phyloP scores from a whole-genome alignment of 1,140 invertebrate genomes.

The Wasmannia auropunctata region DNA sequence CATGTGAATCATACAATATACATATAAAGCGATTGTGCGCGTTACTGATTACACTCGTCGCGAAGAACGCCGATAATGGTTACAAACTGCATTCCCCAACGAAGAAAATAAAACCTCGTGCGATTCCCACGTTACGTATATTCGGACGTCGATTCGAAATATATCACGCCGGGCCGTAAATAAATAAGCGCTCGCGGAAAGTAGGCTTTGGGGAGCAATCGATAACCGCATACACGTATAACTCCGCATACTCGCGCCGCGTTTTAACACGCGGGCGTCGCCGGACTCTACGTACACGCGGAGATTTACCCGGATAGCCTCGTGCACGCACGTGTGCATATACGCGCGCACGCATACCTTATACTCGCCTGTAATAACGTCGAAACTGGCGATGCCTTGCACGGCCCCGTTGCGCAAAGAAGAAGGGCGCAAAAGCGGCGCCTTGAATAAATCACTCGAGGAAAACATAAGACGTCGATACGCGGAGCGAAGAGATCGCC shows the following conservation, averaged over 20 bases:
- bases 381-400: neutral
- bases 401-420: slow-evolving; percentile 17
- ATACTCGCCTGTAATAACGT: neutral
- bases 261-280: slow-evolving; percentile 32
- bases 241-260: neutral
- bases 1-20: neutral
- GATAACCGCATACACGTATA: slow-evolving; percentile 49
- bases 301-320: slow-evolving; percentile 12
- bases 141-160: slow-evolving; percentile 4
- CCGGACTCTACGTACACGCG: slow-evolving; percentile 4
- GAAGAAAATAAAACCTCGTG: slow-evolving; percentile 15
- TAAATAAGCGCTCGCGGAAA: slow-evolving; percentile 62
- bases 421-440: slow-evolving; percentile 33
- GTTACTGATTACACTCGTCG: neutral
- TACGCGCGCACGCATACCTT: neutral
- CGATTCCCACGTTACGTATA: slow-evolving; percentile 27
- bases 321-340: neutral
- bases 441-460: slow-evolving; percentile 36
- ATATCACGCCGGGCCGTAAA: slow-evolving; percentile 39
- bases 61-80: neutral
- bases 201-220: slow-evolving; percentile 61
- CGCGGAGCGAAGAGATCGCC: neutral
- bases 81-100: neutral
- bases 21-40: neutral
- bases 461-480: neutral